Conservation (phyloP, 2,888 invertebrate species). For the Latheticus oryzae region DNA sequence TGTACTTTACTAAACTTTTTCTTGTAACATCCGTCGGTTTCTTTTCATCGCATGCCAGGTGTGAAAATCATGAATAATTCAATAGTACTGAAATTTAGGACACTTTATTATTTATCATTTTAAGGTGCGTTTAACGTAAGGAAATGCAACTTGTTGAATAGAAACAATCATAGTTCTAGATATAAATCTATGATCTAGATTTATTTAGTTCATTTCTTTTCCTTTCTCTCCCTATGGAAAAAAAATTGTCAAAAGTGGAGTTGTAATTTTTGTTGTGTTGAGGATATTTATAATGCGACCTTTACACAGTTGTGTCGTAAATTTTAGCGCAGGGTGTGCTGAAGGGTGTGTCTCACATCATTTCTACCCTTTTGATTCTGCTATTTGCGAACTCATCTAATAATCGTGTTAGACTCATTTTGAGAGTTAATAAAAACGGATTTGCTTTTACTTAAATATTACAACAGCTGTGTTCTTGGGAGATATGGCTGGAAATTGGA, state of each 20-base stretch:
- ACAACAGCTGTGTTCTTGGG: no score
- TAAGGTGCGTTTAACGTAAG: slow-evolving; percentile 21
- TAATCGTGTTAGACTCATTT: slow-evolving; percentile 13
- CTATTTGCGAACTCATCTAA: not conserved
- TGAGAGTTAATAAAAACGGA: not conserved
- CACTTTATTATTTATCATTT: slow-evolving; percentile 29
- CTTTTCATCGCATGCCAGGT: slow-evolving; percentile 23
- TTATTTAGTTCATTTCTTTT: slow-evolving; percentile 16
- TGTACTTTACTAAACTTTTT: no score
- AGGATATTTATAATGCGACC: slow-evolving; percentile 15
- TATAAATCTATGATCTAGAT: slow-evolving; percentile 26
- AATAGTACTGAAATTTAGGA: slow-evolving; percentile 14
- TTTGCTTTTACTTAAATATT: slow-evolving; percentile 14
- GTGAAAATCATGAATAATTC: slow-evolving; percentile 36
- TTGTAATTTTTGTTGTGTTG: slow-evolving; percentile 6
- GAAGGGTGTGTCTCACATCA: slow-evolving; percentile 22
- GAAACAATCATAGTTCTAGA: slow-evolving; percentile 15
- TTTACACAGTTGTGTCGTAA: slow-evolving; percentile 6
- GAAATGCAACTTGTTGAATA: slow-evolving; percentile 33
- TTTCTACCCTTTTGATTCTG: slow-evolving; percentile 15
- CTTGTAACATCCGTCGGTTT: no score
- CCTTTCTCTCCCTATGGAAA: not conserved
- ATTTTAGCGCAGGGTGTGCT: slow-evolving; percentile 15
- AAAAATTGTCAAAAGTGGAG: not conserved
- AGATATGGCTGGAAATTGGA: no score